A percentile compares a stretch with the other conserved stretches of the same genome.
phyloP scores from a whole-genome alignment of 2,888 invertebrate genomes.

The Caenorhabditis afra region DNA sequence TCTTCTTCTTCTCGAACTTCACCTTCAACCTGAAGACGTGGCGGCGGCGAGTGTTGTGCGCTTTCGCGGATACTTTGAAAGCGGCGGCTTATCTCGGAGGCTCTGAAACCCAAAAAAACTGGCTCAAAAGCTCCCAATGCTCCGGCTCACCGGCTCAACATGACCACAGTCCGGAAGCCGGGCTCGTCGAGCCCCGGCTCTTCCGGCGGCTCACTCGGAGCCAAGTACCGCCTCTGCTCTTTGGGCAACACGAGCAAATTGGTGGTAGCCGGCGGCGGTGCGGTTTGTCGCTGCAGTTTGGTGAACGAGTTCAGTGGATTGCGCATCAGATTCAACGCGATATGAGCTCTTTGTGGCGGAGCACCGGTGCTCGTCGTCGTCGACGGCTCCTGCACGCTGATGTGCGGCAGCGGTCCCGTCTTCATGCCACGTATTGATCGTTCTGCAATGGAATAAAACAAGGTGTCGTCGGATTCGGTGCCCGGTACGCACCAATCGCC shows the following conservation, averaged over 20 bases:
- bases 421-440: slow-evolving; percentile 23
- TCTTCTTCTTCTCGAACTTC: too few relatives aligned
- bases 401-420: slow-evolving; percentile 45
- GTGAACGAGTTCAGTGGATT: slow-evolving; percentile 49
- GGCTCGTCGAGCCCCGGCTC: slow-evolving; percentile 25
- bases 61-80: slow-evolving; percentile 5
- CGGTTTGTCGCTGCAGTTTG: slow-evolving; percentile 38
- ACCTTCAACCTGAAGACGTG: slow-evolving; percentile 22
- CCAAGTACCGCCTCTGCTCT: slow-evolving; percentile 26
- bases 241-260: slow-evolving; percentile 8
- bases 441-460: too few relatives aligned
- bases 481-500: slow-evolving; percentile 3
- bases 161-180: slow-evolving; percentile 37
- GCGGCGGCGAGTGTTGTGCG: slow-evolving; percentile 5
- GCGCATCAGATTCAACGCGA: slow-evolving; percentile 42
- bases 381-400: slow-evolving; percentile 46
- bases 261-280: neutral
- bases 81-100: slow-evolving; percentile 9
- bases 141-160: slow-evolving; percentile 36
- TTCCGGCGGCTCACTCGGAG: slow-evolving; percentile 18
- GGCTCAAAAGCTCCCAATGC: too few relatives aligned
- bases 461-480: too few relatives aligned
- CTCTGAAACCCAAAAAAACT: slow-evolving; percentile 24
- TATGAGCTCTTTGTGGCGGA: slow-evolving; percentile 23
- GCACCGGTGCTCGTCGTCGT: slow-evolving; percentile 8